These are phyloP conservation scores for Zeuzera pyrina DNA, from an alignment of 2,888 invertebrate species.

Conservation along the genomic window DNA sequence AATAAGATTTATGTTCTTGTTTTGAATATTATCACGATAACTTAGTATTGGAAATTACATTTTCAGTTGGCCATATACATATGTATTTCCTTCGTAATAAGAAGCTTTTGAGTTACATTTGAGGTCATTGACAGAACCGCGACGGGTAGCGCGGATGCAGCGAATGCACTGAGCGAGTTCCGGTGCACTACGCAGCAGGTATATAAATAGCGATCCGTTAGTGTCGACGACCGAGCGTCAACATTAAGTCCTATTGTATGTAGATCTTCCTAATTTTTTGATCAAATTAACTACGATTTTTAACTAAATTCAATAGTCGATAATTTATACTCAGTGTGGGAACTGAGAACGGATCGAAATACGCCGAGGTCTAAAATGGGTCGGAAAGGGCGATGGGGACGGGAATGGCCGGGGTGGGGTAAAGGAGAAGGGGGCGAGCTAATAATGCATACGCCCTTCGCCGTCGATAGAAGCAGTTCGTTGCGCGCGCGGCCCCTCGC, in stretches of 20 bases:
- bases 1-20: neutral
- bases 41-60: too few species aligned
- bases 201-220: constrained; percentile 72
- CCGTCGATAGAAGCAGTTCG: constrained; percentile 43
- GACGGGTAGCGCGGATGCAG: constrained; percentile 60
- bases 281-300: too few species aligned
- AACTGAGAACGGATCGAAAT: neutral
- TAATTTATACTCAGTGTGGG: neutral
- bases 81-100: neutral
- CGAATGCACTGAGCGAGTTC: constrained; percentile 67
- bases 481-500: constrained; percentile 54
- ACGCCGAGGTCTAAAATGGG: neutral
- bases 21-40: too few species aligned
- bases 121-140: constrained; percentile 65
- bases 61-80: too few species aligned
- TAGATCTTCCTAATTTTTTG: too few species aligned
- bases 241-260: too few species aligned
- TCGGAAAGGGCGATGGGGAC: constrained; percentile 22
- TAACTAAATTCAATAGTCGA: constrained; percentile 5
- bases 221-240: constrained; percentile 67
- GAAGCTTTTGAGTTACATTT: constrained; percentile 8
- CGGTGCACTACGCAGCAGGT: constrained; percentile 69
- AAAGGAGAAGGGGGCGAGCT: constrained; percentile 36
- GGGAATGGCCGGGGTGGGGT: constrained; percentile 29
- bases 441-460: constrained; percentile 62